Evolutionary conservation across 2,888 invertebrate genomes (phyloP).

Genomic region (Drosophila austrosaltans): DNA sequence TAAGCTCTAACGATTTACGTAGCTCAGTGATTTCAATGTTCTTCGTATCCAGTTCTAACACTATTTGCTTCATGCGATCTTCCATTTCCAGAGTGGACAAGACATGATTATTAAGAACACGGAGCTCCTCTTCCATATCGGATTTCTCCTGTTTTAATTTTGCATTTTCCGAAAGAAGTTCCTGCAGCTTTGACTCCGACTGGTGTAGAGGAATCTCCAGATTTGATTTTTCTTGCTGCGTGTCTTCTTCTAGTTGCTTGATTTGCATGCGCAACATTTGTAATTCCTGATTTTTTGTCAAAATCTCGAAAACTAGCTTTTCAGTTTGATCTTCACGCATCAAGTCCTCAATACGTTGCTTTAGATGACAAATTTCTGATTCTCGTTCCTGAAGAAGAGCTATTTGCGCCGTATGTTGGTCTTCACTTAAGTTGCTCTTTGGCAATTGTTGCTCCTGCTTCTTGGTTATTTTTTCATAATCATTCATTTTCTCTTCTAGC

Average conservation of each 20-base stretch:
- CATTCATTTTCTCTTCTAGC: neutral
- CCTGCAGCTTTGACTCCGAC: constrained; percentile 35
- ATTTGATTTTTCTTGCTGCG: constrained; percentile 67
- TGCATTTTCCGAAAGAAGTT: constrained; percentile 66
- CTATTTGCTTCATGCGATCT: constrained; percentile 80
- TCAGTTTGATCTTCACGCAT: constrained; percentile 83
- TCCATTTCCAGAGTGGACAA: constrained; percentile 80
- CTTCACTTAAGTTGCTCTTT: constrained; percentile 28
- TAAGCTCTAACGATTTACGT: constrained; percentile 71
- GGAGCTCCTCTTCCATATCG: constrained; percentile 82
- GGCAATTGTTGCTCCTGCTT: constrained; percentile 16
- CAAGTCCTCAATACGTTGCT: constrained; percentile 83
- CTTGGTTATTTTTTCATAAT: neutral
- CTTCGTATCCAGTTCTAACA: constrained; percentile 81
- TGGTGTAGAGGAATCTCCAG: neutral
- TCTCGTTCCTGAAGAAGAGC: constrained; percentile 79
- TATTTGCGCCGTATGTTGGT: constrained; percentile 66
- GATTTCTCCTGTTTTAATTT: constrained; percentile 75
- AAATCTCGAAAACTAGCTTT: constrained; percentile 81
- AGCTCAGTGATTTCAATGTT: constrained; percentile 82
- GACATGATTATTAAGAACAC: constrained; percentile 82
- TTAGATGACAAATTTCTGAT: constrained; percentile 80
- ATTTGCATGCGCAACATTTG: constrained; percentile 83
- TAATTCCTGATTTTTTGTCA: constrained; percentile 83
- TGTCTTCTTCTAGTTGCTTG: constrained; percentile 83